phyloP scores from a whole-genome alignment of 2,888 invertebrate species.

The Cabera pusaria region DNA sequence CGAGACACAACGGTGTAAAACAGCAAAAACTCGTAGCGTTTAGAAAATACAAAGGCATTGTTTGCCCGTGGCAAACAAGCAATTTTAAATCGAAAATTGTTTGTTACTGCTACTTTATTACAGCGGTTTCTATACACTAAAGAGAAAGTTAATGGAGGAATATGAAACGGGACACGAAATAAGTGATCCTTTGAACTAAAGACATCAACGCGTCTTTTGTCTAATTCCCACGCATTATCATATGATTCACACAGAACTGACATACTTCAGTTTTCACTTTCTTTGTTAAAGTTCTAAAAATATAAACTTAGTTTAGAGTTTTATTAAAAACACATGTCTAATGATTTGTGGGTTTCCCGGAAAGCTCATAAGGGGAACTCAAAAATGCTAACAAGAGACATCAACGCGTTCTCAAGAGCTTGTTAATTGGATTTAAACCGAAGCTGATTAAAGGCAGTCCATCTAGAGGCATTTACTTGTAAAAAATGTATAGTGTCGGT shows the following conservation, averaged over 20 bases:
- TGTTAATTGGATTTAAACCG: conserved; percentile 21
- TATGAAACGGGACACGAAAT: conserved; percentile 2
- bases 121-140: conserved; percentile 8
- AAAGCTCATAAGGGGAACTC: conserved; percentile 1
- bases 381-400: conserved; percentile 23
- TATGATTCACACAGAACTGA: conserved; percentile 12
- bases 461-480: conserved; percentile 71
- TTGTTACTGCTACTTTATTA: conserved; percentile 5
- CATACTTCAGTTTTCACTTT: conserved; percentile 15
- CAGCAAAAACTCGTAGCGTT: background rate
- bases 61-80: background rate
- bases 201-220: conserved; percentile 50
- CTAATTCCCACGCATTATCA: conserved; percentile 14
- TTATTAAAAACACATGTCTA: background rate
- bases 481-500: conserved; percentile 57
- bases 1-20: no score
- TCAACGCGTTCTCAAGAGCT: conserved; percentile 26
- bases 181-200: conserved; percentile 35
- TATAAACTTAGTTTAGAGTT: background rate
- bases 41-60: conserved; percentile 4
- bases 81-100: background rate
- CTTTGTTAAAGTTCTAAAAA: conserved; percentile 1
- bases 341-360: background rate
- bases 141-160: conserved; percentile 13
- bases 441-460: conserved; percentile 28